Base-by-base conservation (phyloP, 2,113 vertebrate species). In the Tringa solitaria region DNA sequence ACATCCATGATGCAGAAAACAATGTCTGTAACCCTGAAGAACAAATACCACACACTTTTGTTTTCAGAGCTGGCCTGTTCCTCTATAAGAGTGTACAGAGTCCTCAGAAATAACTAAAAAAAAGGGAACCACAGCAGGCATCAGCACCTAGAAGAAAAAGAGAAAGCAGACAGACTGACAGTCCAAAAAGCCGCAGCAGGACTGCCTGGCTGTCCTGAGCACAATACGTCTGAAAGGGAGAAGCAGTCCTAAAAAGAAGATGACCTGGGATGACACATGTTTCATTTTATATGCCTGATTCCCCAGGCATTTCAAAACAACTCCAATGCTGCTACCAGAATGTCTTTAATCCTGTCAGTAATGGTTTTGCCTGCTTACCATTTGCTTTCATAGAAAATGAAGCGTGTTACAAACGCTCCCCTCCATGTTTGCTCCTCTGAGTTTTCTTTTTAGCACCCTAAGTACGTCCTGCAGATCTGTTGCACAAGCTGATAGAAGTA, bases 351-450 rank as follows among this genome's bases (percentile, higher is more conserved):
- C 59, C 87, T 83, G 23, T 67, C 68, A 84, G 48, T n/a, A 74
- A 81, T 60, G 77, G 17, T 69, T 96, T 82, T 73, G 56, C 70
- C 56, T 91, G 68, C 51, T 87, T 90, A 82, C 26, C 46, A 74
- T 68, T 96, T 85, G 37, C n/a, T 92, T 87, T 90, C 63, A 63
- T 43, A 79, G 73, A 96, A 93, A 91, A 95, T 35, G 19, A 89
- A 95, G 45, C 76, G 48, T 45, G 33, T 82, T 92, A 93, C 41
- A 88, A 96, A 93, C 3, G 3, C 8, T 92, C 10, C 16, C 10
- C 43, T 96, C 59, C 32, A 69, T 0, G 0, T 83, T 94, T 95
- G 20, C 28, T 73, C n/a, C 41, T 12, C 0, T 89, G 57, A 89
- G 28, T 81, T 97, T 95, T 59, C 32, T 92, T 91, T 67, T 88